These are phyloP conservation scores for Cotesia congregata DNA, from an alignment of 2,888 invertebrate species.

Conservation along the genomic window DNA sequence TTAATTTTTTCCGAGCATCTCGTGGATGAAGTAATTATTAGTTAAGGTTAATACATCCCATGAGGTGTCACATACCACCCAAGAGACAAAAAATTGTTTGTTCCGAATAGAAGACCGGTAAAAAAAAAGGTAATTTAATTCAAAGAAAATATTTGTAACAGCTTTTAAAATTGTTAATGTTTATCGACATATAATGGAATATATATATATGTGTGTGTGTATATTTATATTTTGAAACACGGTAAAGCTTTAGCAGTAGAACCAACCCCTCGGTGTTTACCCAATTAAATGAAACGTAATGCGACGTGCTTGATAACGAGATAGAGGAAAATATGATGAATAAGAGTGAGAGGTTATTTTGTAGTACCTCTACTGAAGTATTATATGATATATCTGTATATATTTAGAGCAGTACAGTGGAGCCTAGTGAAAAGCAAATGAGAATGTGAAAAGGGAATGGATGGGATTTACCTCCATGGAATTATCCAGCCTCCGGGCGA, in stretches of 20 bases:
- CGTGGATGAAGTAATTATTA: too few species aligned
- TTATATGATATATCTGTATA: neutral
- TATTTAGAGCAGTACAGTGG: neutral
- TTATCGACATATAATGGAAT: neutral
- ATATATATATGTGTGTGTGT: neutral
- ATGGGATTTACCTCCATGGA: constrained; percentile 25
- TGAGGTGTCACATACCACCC: too few species aligned
- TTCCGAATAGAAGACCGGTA: too few species aligned
- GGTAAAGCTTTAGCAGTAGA: neutral
- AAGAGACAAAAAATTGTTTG: too few species aligned
- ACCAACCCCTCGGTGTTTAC: constrained; percentile 1
- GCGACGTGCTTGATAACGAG: constrained; percentile 1
- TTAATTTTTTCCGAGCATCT: too few species aligned
- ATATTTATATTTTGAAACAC: neutral
- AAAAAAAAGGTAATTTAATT: neutral
- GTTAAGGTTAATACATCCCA: too few species aligned
- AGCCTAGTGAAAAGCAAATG: neutral
- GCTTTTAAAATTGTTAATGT: neutral
- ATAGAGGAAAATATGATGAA: constrained; percentile 1
- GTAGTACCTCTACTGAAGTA: neutral
- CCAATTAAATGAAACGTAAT: neutral
- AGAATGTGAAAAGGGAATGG: neutral
- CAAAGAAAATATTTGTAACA: neutral
- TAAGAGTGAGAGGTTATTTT: neutral
- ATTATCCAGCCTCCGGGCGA: constrained; percentile 37